phyloP scores from a whole-genome alignment of 2,888 invertebrate species.

The Pterostichus niger region DNA sequence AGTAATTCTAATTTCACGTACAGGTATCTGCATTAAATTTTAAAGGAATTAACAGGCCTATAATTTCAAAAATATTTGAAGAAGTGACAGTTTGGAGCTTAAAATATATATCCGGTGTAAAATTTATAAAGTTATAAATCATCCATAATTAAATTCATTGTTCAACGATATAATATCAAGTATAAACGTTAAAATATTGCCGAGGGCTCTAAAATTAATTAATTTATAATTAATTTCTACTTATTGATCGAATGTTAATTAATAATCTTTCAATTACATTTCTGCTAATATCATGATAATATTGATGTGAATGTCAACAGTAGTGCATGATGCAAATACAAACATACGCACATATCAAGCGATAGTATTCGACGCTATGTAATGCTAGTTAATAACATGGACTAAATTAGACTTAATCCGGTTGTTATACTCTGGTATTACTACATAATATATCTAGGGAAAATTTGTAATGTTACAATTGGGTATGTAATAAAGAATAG shows the following conservation, averaged over 20 bases:
- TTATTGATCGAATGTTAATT: conserved; percentile 47
- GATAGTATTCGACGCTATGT: background rate
- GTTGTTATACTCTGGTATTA: conserved; percentile 23
- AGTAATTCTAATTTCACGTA: background rate
- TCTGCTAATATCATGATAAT: conserved; percentile 44
- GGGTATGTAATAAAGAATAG: background rate
- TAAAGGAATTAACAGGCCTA: background rate
- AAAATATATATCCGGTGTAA: background rate
- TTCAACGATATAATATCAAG: too few species aligned
- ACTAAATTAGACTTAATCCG: conserved; percentile 37
- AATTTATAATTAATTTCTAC: conserved; percentile 19
- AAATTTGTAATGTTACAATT: background rate
- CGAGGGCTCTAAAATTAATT: conserved; percentile 34
- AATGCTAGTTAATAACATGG: conserved; percentile 29
- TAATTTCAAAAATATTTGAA: background rate
- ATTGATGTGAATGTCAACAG: conserved; percentile 37
- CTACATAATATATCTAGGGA: background rate
- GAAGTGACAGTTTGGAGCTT: background rate
- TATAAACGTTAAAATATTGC: conserved; percentile 9
- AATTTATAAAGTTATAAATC: background rate
- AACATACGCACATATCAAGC: background rate
- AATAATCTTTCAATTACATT: conserved; percentile 55
- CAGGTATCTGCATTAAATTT: background rate
- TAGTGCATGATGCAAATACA: conserved; percentile 7
- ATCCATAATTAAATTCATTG: background rate